Conservation (phyloP, 2,113 vertebrate species). For the Psilopsiagon aymara region DNA sequence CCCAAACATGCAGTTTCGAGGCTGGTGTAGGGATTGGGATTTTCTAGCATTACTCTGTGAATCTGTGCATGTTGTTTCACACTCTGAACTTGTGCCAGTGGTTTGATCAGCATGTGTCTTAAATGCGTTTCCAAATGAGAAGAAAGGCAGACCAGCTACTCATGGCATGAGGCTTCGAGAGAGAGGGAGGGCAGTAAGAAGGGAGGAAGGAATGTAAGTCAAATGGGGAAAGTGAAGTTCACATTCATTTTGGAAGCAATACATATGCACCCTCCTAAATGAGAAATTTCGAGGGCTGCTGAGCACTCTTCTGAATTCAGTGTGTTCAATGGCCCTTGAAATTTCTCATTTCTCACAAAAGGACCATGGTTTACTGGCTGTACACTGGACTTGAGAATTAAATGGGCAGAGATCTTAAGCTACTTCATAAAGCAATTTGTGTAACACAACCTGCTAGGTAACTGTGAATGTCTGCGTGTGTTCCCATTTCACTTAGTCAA, state of each 20-base stretch:
- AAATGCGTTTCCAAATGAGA: not conserved
- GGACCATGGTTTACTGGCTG: conserved; percentile 55
- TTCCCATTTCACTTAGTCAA: not conserved
- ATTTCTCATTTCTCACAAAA: conserved; percentile 75
- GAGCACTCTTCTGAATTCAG: conserved; percentile 64
- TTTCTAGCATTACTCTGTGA: not conserved
- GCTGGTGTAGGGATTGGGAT: not conserved
- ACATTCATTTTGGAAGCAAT: conserved; percentile 41
- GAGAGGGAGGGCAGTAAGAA: not conserved
- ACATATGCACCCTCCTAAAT: conserved; percentile 66
- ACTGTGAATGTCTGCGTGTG: not conserved
- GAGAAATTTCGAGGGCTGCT: conserved; percentile 78
- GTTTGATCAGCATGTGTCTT: not conserved
- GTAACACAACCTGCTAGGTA: not conserved
- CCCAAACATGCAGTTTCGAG: not conserved
- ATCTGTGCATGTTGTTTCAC: not conserved
- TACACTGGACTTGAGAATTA: conserved; percentile 33
- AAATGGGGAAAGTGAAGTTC: not conserved
- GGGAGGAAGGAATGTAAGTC: conserved; percentile 19
- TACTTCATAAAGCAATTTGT: not conserved
- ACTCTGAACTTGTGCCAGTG: not conserved
- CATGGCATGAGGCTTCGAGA: not conserved
- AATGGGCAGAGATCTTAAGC: conserved; percentile 20
- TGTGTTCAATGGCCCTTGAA: conserved; percentile 72
- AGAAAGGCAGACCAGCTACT: not conserved